phyloP scores from a whole-genome alignment of 2,113 vertebrate species.

The Campylorhamphus procurvoides region DNA sequence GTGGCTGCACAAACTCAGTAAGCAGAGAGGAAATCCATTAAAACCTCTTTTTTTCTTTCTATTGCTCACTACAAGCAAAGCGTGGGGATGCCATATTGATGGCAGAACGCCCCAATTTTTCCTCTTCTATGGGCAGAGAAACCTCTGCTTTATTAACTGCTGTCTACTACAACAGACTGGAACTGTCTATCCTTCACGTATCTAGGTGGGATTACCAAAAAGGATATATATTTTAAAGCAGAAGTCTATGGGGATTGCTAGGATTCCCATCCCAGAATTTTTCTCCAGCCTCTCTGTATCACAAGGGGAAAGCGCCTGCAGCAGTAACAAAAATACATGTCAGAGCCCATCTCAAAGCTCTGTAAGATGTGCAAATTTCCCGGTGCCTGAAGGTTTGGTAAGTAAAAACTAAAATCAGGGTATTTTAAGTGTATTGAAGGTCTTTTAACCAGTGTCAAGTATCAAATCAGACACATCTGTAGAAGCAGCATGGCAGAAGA shows the following conservation, averaged over 20 bases:
- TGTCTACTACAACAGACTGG: neutral
- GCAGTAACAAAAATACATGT: slow-evolving; percentile 32
- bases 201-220: neutral
- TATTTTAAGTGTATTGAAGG: slow-evolving; percentile 1
- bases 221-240: neutral
- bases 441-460: slow-evolving; percentile 8
- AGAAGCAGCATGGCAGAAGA: neutral
- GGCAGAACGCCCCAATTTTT: neutral
- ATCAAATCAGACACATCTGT: slow-evolving; percentile 20
- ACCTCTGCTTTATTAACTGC: neutral
- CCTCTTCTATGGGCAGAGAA: neutral
- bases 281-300: neutral
- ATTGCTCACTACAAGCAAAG: neutral
- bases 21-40: neutral
- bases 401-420: slow-evolving; percentile 29
- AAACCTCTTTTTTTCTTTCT: neutral
- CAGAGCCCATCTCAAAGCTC: slow-evolving; percentile 38
- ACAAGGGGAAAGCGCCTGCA: slow-evolving; percentile 45
- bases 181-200: neutral
- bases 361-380: slow-evolving; percentile 49
- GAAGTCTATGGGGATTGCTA: neutral
- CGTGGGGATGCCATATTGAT: neutral
- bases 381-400: slow-evolving; percentile 51
- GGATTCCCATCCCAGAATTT: slow-evolving; percentile 1
- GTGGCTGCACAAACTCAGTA: neutral